Conservation (phyloP, 2,113 vertebrate species). For the Phyllopteryx taeniolatus region DNA sequence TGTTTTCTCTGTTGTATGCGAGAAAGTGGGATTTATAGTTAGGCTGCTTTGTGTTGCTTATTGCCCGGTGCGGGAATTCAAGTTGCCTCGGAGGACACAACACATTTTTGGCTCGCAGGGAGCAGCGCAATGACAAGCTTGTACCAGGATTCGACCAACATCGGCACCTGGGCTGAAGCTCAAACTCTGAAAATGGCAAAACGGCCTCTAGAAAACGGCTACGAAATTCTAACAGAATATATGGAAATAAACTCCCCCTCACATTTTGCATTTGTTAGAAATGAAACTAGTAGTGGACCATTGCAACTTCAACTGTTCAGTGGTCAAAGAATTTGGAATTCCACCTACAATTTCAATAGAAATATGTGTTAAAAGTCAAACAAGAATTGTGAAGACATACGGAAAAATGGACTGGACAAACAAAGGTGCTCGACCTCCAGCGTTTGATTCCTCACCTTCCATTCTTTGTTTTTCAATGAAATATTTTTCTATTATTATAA, state of each 20-base stretch:
- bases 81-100: constrained; percentile 39
- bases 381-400: too few species aligned
- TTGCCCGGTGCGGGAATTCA: constrained; percentile 43
- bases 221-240: not conserved
- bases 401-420: too few species aligned
- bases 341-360: too few species aligned
- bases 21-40: constrained; percentile 35
- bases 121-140: not conserved
- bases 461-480: too few species aligned
- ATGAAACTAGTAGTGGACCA: too few species aligned
- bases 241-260: not conserved
- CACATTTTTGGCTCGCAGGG: constrained; percentile 27
- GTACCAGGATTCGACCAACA: constrained; percentile 21
- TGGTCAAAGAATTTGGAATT: too few species aligned
- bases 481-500: too few species aligned
- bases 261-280: too few species aligned
- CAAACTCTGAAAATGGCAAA: constrained; percentile 44
- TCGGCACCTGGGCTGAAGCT: constrained; percentile 38
- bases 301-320: too few species aligned
- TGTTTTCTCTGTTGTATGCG: constrained; percentile 30
- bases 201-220: constrained; percentile 29
- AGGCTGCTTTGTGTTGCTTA: constrained; percentile 32
- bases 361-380: too few species aligned
- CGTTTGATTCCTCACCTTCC: too few species aligned
- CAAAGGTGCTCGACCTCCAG: too few species aligned